Evolutionary conservation across 1,140 invertebrate species (phyloP).

Genomic region (Drosophila ohnishii): DNA sequence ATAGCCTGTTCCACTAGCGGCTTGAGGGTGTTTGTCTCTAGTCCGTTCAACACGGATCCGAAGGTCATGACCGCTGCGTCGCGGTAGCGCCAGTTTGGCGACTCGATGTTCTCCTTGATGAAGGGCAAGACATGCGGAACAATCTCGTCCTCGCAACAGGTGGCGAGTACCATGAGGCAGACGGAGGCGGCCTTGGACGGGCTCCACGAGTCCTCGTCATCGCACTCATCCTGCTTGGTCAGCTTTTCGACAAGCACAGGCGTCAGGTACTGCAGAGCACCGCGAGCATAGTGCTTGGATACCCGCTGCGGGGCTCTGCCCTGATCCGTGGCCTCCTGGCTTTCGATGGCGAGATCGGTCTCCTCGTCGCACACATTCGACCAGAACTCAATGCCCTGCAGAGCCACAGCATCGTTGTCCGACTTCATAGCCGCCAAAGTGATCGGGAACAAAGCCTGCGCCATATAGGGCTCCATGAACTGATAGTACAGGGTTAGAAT

Average conservation of each 20-base stretch:
- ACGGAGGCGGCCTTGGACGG: slow-evolving; percentile 99
- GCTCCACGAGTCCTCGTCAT: slow-evolving; percentile 99
- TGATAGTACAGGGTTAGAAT: slow-evolving; percentile 99
- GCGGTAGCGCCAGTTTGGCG: slow-evolving; percentile 95
- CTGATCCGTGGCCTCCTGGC: slow-evolving; percentile 95
- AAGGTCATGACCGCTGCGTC: slow-evolving; percentile 99
- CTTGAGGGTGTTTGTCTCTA: slow-evolving; percentile 93
- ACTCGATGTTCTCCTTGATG: slow-evolving; percentile 97
- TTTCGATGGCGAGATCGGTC: slow-evolving; percentile 97
- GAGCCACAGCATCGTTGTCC: slow-evolving; percentile 96
- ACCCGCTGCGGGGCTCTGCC: slow-evolving; percentile 95
- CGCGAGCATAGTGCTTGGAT: slow-evolving; percentile 96
- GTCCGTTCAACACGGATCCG: slow-evolving; percentile 97
- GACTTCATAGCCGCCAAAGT: slow-evolving; percentile 99
- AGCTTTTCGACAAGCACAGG: slow-evolving; percentile 97
- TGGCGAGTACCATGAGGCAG: slow-evolving; percentile 98
- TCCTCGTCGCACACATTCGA: slow-evolving; percentile 99
- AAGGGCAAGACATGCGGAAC: slow-evolving; percentile 98
- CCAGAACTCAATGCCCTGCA: slow-evolving; percentile 99
- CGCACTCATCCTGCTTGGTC: slow-evolving; percentile 96
- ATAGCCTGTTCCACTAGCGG: slow-evolving; percentile 98
- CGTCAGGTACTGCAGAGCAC: slow-evolving; percentile 96
- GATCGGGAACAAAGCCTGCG: slow-evolving; percentile 98
- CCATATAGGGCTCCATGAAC: slow-evolving; percentile 99
- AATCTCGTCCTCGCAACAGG: slow-evolving; percentile 98